Evolutionary conservation across 2,797 vertebrate species (phyloP), one percentile per base, ranked within the genome.

Genomic region (Margarornis squamiger): DNA sequence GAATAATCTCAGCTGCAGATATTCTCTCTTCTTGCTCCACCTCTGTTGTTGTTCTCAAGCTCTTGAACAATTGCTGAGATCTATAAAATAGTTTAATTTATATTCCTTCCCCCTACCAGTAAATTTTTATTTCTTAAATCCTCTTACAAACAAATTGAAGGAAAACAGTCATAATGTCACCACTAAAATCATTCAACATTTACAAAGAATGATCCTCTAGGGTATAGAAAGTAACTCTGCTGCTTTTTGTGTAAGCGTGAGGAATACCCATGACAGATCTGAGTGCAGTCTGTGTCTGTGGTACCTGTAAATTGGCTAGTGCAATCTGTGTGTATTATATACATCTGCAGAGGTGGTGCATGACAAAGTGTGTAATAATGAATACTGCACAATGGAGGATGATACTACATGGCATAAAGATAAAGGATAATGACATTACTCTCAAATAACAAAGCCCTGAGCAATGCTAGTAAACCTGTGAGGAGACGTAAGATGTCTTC

Each of bases 61-160:
- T 89, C 39, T 71, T 66, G 61, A 93, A 79, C 26, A 73, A 30
- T 70, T 90, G 65, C 66, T 74, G 73, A 62, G 91, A 91, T 74
- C 45, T 83, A 8, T 90, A 81, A 85, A 89, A 48, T 36, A 74
- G n/a, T 76, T 89, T 57, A 52, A 89, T 91, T 94, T 77, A 43
- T 91, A 62, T 88, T 91, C 46, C 48, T 91, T 88, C 19, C 34
- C 16, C 52, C 13, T 63, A 61, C 43, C 26, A 59, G 39, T 67
- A 41, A 36, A 29, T 90, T 95, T 91, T 94, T 93, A 52, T 94
- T 92, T 92, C 61, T 71, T 88, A 18, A 29, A 62, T 77, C 61
- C 36, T 85, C 61, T 80, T 80, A 92, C 27, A 55, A 92, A 51
- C 27, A 58, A 86, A 88, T 39, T 67, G 72, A 91, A 80, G 54